Conservation (phyloP, 1,140 invertebrate species). For the Bombus pyrosoma region DNA sequence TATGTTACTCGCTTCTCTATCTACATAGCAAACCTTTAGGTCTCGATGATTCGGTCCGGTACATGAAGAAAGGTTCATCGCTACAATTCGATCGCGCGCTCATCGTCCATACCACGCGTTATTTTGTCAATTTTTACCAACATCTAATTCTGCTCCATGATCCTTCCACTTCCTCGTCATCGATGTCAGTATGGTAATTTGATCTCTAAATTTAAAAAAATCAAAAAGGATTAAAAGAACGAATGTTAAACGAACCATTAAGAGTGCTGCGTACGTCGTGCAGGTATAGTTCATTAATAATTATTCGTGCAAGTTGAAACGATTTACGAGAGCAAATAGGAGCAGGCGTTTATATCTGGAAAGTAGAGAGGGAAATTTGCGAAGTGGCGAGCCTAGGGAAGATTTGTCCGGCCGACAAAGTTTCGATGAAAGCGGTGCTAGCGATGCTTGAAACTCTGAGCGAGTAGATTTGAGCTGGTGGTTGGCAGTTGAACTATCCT, state of each 20-base stretch:
- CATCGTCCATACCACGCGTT: not conserved
- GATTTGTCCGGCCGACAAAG: not conserved
- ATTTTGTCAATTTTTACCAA: conserved; percentile 8
- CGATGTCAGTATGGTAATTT: not conserved
- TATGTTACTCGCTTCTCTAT: conserved; percentile 49
- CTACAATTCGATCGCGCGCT: not conserved
- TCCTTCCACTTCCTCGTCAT: not conserved
- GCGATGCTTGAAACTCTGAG: conserved; percentile 11
- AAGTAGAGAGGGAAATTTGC: not conserved
- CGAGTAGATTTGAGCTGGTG: conserved; percentile 49
- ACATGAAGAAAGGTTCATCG: conserved; percentile 29
- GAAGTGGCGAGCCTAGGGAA: not conserved
- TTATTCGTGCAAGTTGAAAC: too few relatives aligned
- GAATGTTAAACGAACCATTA: too few relatives aligned
- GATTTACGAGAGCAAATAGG: too few relatives aligned
- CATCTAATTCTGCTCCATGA: not conserved
- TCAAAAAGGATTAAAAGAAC: too few relatives aligned
- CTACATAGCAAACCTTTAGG: conserved; percentile 27
- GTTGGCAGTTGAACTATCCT: conserved; percentile 52
- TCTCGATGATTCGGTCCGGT: not conserved
- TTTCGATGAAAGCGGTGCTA: conserved; percentile 20
- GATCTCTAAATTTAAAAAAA: not conserved
- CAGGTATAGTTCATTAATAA: too few relatives aligned
- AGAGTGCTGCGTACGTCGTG: too few relatives aligned
- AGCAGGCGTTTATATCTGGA: too few relatives aligned